Conservation (phyloP, 2,113 vertebrate genomes). For the Tragelaphus buxtoni region DNA sequence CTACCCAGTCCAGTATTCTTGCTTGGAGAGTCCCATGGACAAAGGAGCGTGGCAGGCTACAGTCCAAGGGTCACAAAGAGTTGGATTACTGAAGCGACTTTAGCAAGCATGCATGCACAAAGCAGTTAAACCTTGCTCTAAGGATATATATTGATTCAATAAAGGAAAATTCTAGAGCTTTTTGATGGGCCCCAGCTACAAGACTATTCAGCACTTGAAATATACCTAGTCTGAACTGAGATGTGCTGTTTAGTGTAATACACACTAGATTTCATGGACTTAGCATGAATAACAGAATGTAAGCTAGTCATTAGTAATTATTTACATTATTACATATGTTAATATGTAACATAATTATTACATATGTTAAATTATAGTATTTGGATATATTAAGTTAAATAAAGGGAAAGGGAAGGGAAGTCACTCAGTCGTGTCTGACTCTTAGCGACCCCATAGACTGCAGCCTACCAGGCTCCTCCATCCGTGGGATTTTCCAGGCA, state of each 20-base stretch:
- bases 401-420: neutral
- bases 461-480: too few species aligned
- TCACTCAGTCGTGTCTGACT: too few species aligned
- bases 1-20: neutral
- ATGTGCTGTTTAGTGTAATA: neutral
- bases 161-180: neutral
- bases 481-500: too few species aligned
- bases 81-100: neutral
- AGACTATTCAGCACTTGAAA: neutral
- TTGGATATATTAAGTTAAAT: neutral
- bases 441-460: too few species aligned
- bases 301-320: neutral
- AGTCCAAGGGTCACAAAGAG: neutral
- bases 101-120: neutral
- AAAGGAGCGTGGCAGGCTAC: neutral
- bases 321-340: neutral
- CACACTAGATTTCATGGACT: neutral
- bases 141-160: neutral
- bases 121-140: neutral
- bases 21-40: neutral
- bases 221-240: neutral
- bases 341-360: too few species aligned
- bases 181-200: neutral
- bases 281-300: neutral
- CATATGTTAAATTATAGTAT: neutral